Evolutionary conservation across 2,888 invertebrate genomes (phyloP).

Genomic region (Chymomyza caudatula): DNA sequence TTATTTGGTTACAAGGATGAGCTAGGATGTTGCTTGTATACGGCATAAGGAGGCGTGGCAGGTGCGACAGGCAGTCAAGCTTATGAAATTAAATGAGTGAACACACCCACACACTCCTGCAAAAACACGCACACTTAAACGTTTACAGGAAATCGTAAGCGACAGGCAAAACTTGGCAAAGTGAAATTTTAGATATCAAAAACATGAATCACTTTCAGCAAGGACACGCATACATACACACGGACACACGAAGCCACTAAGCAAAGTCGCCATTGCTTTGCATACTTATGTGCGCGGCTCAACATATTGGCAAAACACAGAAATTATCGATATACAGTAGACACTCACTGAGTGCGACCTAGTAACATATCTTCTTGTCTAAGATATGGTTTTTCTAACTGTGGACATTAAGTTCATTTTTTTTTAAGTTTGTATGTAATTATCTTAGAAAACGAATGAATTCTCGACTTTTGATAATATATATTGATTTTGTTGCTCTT

Average conservation of each 20-base stretch:
- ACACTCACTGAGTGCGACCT: not conserved
- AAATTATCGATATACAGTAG: not conserved
- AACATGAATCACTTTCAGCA: not conserved
- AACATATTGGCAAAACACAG: not conserved
- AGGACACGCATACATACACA: not conserved
- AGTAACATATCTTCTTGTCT: not conserved
- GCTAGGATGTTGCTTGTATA: not conserved
- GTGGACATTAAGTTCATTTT: too few relatives aligned
- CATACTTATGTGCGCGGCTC: not conserved
- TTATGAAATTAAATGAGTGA: slow-evolving; percentile 1
- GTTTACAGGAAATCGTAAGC: not conserved
- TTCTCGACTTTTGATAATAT: too few relatives aligned
- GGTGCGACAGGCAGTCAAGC: not conserved
- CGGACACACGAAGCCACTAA: not conserved
- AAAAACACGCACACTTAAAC: not conserved
- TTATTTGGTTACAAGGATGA: not conserved
- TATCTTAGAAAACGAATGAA: too few relatives aligned
- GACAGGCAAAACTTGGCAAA: not conserved
- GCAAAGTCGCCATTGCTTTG: not conserved
- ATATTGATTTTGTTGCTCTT: too few relatives aligned
- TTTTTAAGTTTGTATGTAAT: too few relatives aligned
- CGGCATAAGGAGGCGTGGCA: not conserved
- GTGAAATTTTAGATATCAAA: slow-evolving; percentile 1
- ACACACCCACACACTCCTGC: not conserved
- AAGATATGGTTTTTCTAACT: too few relatives aligned